A percentile compares a stretch with the other conserved stretches of the same genome.
Evolutionary conservation across 2,113 vertebrate genomes (phyloP).

Genomic region (Potamarius usumacintae): DNA sequence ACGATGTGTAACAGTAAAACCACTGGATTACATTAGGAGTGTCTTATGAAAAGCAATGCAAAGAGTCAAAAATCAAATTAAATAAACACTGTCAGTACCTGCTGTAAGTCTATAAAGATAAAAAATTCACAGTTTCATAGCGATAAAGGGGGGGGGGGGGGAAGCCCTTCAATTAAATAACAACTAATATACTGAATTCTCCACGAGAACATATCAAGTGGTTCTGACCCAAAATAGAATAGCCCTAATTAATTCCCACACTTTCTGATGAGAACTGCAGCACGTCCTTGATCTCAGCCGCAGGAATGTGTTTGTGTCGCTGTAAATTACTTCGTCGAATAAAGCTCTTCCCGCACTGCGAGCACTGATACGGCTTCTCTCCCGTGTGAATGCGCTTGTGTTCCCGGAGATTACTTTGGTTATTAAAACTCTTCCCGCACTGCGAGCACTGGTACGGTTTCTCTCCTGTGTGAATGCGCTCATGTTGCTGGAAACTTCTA

Average conservation of each 20-base stretch:
- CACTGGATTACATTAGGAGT: too few relatives aligned
- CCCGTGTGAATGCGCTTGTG: background rate
- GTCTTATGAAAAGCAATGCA: too few relatives aligned
- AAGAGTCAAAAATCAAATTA: too few relatives aligned
- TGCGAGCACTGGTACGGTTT: background rate
- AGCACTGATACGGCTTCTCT: background rate
- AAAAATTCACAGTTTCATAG: background rate
- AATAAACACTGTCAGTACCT: too few relatives aligned
- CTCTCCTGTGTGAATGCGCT: conserved; percentile 1
- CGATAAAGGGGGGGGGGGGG: too few relatives aligned
- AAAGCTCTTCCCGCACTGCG: background rate
- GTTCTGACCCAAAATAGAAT: background rate
- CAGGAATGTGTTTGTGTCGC: background rate
- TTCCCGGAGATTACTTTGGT: background rate
- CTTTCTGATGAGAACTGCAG: background rate
- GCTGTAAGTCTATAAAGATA: too few relatives aligned
- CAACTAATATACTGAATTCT: background rate
- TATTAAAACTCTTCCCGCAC: background rate
- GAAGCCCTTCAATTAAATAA: background rate
- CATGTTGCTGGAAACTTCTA: background rate
- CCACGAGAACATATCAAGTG: background rate
- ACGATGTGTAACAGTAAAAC: too few relatives aligned
- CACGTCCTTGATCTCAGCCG: background rate
- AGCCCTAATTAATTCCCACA: background rate
- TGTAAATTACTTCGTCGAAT: background rate